Evolutionary conservation across 2,888 invertebrate species (phyloP).

Genomic region (Epirrhoe alternata): DNA sequence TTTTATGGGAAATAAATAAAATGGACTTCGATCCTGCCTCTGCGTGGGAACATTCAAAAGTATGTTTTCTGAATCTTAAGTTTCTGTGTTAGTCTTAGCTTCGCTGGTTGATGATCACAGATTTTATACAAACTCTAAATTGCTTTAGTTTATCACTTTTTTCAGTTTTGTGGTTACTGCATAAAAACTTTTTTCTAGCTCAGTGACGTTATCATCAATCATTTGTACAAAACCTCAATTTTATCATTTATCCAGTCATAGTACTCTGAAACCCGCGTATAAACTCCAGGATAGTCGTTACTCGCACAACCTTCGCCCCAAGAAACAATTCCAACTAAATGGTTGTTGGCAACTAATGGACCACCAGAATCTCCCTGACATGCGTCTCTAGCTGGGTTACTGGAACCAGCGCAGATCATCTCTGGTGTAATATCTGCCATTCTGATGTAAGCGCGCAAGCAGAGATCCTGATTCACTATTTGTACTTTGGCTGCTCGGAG

Average conservation of each 20-base stretch:
- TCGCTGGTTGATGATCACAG: too few relatives aligned
- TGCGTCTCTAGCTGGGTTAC: constrained; percentile 69
- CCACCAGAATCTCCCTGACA: constrained; percentile 87
- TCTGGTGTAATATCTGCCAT: constrained; percentile 63
- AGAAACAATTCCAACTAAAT: constrained; percentile 83
- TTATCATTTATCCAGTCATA: constrained; percentile 63
- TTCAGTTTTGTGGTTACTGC: neutral
- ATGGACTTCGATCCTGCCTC: too few relatives aligned
- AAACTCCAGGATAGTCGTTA: constrained; percentile 82
- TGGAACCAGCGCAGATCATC: constrained; percentile 75
- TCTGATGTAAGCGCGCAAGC: constrained; percentile 67
- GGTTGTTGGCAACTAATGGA: constrained; percentile 77
- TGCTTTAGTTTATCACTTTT: too few relatives aligned
- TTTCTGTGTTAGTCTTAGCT: too few relatives aligned
- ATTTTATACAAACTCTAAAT: too few relatives aligned
- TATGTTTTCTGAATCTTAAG: too few relatives aligned
- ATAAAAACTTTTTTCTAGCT: neutral
- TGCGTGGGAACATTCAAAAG: too few relatives aligned
- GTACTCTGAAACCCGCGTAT: constrained; percentile 78
- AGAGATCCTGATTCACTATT: constrained; percentile 67
- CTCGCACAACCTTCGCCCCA: constrained; percentile 85
- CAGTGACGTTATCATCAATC: neutral
- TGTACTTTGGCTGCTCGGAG: constrained; percentile 71
- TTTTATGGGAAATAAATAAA: neutral
- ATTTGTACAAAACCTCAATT: constrained; percentile 23